phyloP scores from a whole-genome alignment of 2,888 invertebrate species.

The Fragum fragum region DNA sequence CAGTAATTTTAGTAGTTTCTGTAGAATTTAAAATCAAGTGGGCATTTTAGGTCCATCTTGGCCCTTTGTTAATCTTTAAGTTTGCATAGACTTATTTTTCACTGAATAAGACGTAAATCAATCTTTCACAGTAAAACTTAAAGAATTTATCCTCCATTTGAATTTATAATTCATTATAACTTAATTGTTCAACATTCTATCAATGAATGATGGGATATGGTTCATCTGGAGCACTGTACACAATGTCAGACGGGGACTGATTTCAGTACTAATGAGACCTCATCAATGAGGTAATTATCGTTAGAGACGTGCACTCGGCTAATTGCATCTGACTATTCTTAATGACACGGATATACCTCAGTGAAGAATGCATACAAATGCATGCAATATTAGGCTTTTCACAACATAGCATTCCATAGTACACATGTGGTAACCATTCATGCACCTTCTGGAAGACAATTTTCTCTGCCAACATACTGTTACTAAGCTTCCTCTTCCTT shows the following conservation, averaged over 20 bases:
- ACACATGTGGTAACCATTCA: conserved; percentile 17
- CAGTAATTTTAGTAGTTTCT: no score
- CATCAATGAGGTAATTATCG: conserved; percentile 2
- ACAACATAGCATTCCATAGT: conserved; percentile 6
- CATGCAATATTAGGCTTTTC: conserved; percentile 7
- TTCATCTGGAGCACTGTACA: neutral
- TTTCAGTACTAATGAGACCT: neutral
- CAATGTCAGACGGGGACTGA: neutral
- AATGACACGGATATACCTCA: neutral
- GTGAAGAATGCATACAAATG: conserved; percentile 12
- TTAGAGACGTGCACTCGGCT: conserved; percentile 1
- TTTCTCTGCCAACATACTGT: neutral
- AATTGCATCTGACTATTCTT: neutral
- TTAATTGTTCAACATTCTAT: no score
- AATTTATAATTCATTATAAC: no score
- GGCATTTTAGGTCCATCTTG: no score
- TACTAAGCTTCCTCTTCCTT: neutral
- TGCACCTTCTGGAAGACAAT: neutral
- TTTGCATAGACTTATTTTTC: no score
- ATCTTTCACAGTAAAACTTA: no score
- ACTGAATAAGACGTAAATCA: no score
- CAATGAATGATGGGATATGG: neutral
- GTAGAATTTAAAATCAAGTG: no score
- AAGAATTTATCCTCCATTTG: no score
- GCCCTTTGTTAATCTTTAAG: no score